Base-by-base conservation (phyloP, 2,888 invertebrate genomes). In the Eustalomyia histrio region DNA sequence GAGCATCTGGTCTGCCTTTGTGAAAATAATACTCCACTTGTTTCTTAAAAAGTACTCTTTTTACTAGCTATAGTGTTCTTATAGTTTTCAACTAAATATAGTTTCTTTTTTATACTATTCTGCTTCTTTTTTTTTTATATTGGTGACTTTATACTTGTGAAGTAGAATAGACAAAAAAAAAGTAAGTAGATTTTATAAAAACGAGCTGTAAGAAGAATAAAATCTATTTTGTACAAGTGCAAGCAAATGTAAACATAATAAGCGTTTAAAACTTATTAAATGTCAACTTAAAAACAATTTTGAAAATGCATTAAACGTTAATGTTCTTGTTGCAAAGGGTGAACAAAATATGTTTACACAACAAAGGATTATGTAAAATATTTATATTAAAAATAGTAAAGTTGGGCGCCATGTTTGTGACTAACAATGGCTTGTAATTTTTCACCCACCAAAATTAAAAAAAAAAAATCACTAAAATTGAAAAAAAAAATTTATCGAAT, bases 231-330 rank as follows among this genome's bases (percentile, higher is more conserved):
- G 24, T 69, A 57, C 63, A 64, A 79, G 47, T 68, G 80, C 33
- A 39, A 52, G 75, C 71, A 72, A 82, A 76, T 82, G 76, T 79
- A 76, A 82, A 82, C 72, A 82, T 82, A 79, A 82, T 82, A 82
- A 82, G 72, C 79, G 75, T 76, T 82, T 82, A 79, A 78, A 79
- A 79, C 79, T 82, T 79, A 82, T 82, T 82, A 81, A 81, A 81
- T 75, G 81, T 75, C 81, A 81, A 78, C 78, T 78, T 81, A 75
- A 78, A 76, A 81, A 74, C 74, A 78, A 78, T 81, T 81, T 81
- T 69, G 43, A 47, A 81, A 81, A 74, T 71, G 65, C 65, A 78
- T 58, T 61, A 24, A 72, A 67, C 65, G 50, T 65, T 71, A 65
- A 61, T 76, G 73, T 61, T 71, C 17, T 75, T 55, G 53, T 2